Percentiles rank a stretch among this genome's conserved stretches.
phyloP scores from a whole-genome alignment of 2,797 vertebrate genomes.

The Falco columbarius region DNA sequence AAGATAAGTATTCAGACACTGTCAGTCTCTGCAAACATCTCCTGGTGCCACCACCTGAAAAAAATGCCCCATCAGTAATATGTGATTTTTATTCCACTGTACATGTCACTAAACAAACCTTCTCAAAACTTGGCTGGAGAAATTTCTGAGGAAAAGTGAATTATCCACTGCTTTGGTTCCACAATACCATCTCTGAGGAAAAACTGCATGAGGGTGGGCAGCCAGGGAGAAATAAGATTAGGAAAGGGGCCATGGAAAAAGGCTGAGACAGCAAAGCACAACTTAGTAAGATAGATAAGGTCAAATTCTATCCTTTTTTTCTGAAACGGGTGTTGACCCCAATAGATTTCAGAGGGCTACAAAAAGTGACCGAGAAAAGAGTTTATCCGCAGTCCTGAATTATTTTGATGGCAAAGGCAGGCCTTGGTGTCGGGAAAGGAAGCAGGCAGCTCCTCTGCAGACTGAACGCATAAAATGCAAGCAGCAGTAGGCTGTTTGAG shows the following conservation, averaged over 20 bases:
- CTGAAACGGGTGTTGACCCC: background rate
- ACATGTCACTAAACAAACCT: conserved; percentile 1
- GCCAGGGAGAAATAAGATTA: background rate
- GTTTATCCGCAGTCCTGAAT: background rate
- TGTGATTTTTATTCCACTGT: conserved; percentile 46
- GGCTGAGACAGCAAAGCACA: background rate
- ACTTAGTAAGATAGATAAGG: background rate
- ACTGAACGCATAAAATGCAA: background rate
- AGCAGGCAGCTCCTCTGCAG: background rate
- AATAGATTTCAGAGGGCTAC: background rate
- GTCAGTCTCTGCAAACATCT: conserved; percentile 77
- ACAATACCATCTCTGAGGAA: background rate
- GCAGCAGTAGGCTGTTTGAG: background rate
- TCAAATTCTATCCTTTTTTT: background rate
- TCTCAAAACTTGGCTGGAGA: conserved; percentile 1
- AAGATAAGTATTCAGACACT: conserved; percentile 73
- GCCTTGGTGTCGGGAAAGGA: background rate
- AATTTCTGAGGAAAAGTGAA: conserved; percentile 2
- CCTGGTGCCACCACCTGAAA: conserved; percentile 64
- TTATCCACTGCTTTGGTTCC: background rate
- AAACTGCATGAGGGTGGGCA: background rate
- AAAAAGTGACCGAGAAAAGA: background rate
- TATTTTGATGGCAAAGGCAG: background rate
- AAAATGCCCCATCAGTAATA: conserved; percentile 57
- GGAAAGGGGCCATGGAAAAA: background rate